Conservation (phyloP, 2,888 invertebrate species). For the Thalpophila matura region DNA sequence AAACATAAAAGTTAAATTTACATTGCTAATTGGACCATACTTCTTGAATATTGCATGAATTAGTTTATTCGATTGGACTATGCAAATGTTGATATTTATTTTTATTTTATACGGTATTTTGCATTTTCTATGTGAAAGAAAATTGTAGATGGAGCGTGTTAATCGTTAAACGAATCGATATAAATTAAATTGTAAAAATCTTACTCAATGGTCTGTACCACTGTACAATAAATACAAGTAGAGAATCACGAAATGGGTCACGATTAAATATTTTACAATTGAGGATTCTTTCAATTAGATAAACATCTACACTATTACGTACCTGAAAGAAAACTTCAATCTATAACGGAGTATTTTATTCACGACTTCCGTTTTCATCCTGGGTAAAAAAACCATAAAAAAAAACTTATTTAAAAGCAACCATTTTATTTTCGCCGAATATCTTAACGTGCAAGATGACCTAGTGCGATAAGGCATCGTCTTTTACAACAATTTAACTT, state of each 20-base stretch:
- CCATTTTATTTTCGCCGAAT: conserved; percentile 19
- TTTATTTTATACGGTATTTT: conserved; percentile 27
- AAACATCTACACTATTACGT: conserved; percentile 19
- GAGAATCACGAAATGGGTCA: conserved; percentile 6
- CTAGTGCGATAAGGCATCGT: conserved; percentile 30
- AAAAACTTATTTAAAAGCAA: conserved; percentile 27
- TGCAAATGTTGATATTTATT: conserved; percentile 40
- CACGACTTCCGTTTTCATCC: neutral
- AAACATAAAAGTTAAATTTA: conserved; percentile 56
- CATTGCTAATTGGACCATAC: conserved; percentile 62
- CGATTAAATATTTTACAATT: conserved; percentile 10
- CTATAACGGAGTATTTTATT: neutral
- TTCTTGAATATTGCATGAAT: conserved; percentile 29
- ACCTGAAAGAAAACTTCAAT: conserved; percentile 7
- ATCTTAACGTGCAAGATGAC: conserved; percentile 32
- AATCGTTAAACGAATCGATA: conserved; percentile 9
- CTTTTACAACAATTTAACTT: conserved; percentile 41
- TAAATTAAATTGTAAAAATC: neutral
- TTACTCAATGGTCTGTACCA: too few species aligned
- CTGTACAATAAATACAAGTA: conserved; percentile 14
- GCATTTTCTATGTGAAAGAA: conserved; percentile 33
- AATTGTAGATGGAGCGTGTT: conserved; percentile 21
- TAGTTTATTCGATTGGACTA: conserved; percentile 43
- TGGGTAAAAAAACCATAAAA: neutral
- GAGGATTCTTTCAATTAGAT: conserved; percentile 19